A percentile compares a stretch with the other conserved stretches of the same genome.
phyloP scores from a whole-genome alignment of 92 coral and sea anemone species.

The Desmophyllum pertusum region DNA sequence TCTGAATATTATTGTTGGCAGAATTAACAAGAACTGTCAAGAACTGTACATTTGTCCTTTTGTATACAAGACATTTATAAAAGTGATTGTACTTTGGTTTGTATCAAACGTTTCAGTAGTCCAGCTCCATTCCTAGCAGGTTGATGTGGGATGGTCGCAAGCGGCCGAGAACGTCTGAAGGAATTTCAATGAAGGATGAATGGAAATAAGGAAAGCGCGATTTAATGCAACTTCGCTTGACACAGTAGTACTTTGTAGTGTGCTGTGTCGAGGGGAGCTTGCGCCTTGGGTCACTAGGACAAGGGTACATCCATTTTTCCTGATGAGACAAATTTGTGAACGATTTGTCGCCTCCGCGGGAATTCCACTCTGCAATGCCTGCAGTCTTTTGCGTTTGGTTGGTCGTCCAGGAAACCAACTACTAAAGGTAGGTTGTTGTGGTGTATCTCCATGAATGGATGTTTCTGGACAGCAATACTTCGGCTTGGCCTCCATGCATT shows the following conservation, averaged over 20 bases:
- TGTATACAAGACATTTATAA: too few species aligned
- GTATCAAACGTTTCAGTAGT: too few species aligned
- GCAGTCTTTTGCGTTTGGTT: slow-evolving; percentile 43
- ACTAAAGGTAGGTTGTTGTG: slow-evolving; percentile 57
- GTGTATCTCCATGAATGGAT: slow-evolving; percentile 45
- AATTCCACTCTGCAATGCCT: slow-evolving; percentile 47
- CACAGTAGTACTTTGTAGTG: slow-evolving; percentile 51
- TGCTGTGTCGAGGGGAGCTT: slow-evolving; percentile 40
- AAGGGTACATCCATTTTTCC: slow-evolving; percentile 57
- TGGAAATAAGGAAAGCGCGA: too few species aligned
- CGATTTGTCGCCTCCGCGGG: slow-evolving; percentile 21
- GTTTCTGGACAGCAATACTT: slow-evolving; percentile 16
- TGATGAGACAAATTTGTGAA: slow-evolving; percentile 31
- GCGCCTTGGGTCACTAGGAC: slow-evolving; percentile 26
- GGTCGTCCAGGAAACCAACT: slow-evolving; percentile 40
- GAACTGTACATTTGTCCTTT: too few species aligned
- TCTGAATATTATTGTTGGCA: too few species aligned
- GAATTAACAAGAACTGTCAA: too few species aligned
- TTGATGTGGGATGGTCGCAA: too few species aligned
- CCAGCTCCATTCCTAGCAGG: too few species aligned
- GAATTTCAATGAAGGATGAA: too few species aligned
- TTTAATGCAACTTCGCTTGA: not conserved
- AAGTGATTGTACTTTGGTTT: too few species aligned
- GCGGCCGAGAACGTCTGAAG: too few species aligned
- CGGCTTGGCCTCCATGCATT: slow-evolving; percentile 50